Base-by-base conservation (phyloP, 2,888 invertebrate genomes). In the Phanerotoma sp. region DNA sequence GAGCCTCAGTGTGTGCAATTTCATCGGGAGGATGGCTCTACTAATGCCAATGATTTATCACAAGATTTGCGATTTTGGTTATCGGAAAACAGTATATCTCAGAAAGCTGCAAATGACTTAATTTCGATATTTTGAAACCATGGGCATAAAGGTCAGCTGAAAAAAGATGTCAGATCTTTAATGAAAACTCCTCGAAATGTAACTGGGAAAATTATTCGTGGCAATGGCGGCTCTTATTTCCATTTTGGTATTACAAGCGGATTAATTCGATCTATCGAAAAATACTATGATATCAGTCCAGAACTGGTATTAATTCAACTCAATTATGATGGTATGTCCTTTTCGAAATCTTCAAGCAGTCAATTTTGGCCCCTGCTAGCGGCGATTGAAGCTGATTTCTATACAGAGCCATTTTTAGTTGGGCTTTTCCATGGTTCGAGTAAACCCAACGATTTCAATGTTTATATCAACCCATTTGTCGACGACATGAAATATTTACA, bases 281-380 rank as follows among this genome's bases (percentile, higher is more conserved):
- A 11, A 37, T 54, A 48, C 15, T 54, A 16, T 18, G n/a, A 42
- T 4, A 3, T 6, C 10, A 7, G 20, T 28, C 54, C 48, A 22
- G 30, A 42, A 13, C 4, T 10, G 20, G 18, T 53, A 25, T 47
- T 41, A 5, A 47, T 47, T 15, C 46, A 47, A 42, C 18, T 47
- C 6, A 53, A 53, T 47, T 28, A 33, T 32, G 52, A 52, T 13
- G 47, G 47, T 10, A 33, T 53, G 16, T 37, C 42, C 6, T 9
- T 53, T 25, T 42, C 42, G 1, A 53, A 53, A 25, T 35, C 25
- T 20, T 35, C 30, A 16, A 20, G 5, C 4, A 45, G 48, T 38
- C 41, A 48, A 28, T 21, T 53, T 32, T 53, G 53, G 53, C 47
- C 35, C 5, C 21, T 54, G 28, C 30, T 47, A 30, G 53, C 16